A percentile compares a stretch with the other conserved stretches of the same genome.
Conservation (phyloP, 2,888 invertebrate species). For the Lissonota sp. region DNA sequence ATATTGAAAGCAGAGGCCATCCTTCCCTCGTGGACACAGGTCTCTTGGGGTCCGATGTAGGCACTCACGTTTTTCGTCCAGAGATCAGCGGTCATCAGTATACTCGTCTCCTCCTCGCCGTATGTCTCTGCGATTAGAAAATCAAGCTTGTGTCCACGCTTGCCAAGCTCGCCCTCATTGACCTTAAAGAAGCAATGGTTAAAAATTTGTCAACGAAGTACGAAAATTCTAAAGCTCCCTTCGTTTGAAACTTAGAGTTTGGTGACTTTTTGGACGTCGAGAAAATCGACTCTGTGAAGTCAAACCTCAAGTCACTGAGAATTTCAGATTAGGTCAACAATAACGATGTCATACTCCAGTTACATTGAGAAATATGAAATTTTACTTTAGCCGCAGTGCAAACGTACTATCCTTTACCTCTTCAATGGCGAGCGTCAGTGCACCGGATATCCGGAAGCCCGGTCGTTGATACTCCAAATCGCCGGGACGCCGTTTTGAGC, state of each 20-base stretch:
- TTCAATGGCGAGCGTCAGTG: constrained; percentile 93
- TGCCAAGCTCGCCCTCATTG: constrained; percentile 87
- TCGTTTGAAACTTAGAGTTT: no score
- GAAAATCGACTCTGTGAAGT: no score
- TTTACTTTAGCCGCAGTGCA: no score
- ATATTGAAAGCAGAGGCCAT: constrained; percentile 97
- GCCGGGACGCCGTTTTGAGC: constrained; percentile 91
- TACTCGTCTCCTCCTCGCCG: constrained; percentile 94
- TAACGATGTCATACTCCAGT: no score
- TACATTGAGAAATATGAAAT: no score
- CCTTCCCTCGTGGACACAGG: constrained; percentile 96
- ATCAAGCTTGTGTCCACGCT: constrained; percentile 90
- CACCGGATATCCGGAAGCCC: constrained; percentile 90
- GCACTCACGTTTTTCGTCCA: constrained; percentile 94
- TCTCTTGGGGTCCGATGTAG: constrained; percentile 95
- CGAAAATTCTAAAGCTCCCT: no score
- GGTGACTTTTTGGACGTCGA: no score
- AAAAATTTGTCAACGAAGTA: no score
- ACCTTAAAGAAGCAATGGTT: constrained; percentile 67
- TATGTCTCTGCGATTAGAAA: constrained; percentile 95
- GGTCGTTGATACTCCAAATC: constrained; percentile 93
- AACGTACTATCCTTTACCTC: constrained; percentile 85
- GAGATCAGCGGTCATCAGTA: constrained; percentile 92
- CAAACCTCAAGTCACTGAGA: no score
- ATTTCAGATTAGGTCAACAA: no score